A percentile compares a stretch with the other conserved stretches of the same genome.
These are phyloP conservation scores for Drosophila neonasuta DNA, from an alignment of 2,888 invertebrate species.

Conservation along the genomic window DNA sequence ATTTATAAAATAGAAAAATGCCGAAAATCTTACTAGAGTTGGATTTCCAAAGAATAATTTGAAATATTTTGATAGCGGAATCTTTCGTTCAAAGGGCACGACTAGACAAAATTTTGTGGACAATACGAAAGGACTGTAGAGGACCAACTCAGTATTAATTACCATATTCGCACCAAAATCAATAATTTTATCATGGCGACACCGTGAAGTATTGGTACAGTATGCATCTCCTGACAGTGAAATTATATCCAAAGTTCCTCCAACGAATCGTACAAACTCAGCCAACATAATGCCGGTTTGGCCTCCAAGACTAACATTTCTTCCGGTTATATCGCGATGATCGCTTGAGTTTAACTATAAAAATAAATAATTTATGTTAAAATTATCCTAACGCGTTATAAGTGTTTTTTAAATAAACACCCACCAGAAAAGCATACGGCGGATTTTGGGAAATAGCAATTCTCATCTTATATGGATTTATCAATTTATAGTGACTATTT, in stretches of 20 bases:
- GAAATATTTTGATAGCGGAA: too few species aligned
- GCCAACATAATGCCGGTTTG: constrained; percentile 12
- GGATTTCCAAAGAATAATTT: too few species aligned
- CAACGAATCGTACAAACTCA: constrained; percentile 5
- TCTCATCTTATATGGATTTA: too few species aligned
- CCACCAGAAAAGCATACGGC: too few species aligned
- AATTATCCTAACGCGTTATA: too few species aligned
- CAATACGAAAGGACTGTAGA: neutral
- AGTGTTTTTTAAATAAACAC: too few species aligned
- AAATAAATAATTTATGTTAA: too few species aligned
- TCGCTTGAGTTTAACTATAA: constrained; percentile 20
- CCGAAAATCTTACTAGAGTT: neutral
- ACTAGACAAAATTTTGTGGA: constrained; percentile 13
- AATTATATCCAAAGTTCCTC: neutral
- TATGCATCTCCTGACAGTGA: too few species aligned
- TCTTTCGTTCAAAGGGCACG: too few species aligned
- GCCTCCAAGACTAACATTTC: constrained; percentile 21
- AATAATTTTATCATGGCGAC: neutral
- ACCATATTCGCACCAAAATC: constrained; percentile 15
- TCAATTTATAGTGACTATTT: too few species aligned
- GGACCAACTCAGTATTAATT: neutral
- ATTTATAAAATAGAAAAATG: too few species aligned
- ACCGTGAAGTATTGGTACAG: neutral
- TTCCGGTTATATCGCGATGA: constrained; percentile 2
- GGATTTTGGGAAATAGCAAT: too few species aligned